Evolutionary conservation across 2,888 invertebrate genomes (phyloP), one percentile per base, ranked within the genome.

Genomic region (Seladonia tumulorum): DNA sequence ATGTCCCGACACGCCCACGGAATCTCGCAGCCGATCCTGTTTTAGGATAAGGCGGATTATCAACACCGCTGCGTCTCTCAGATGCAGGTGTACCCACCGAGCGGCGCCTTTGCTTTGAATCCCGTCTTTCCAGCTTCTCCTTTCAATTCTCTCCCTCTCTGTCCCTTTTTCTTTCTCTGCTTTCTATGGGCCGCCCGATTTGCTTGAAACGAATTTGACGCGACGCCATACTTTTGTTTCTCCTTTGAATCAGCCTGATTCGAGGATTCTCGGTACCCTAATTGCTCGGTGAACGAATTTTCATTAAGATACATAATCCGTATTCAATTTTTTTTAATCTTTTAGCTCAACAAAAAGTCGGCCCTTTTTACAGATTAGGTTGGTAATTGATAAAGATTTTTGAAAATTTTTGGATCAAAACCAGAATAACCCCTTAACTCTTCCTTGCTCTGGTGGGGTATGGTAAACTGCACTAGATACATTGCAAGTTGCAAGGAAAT

Each of bases 21-120:
- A 71, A 87, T 87, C 81, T 80, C 73, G 53, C 78, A 70, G 73
- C 79, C 85, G 90, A 91, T 92, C 85, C 87, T 90, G 87, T 87
- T 89, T 86, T 76, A 85, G 92, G 92, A 92, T 90, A 92, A 92
- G 88, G 88, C 83, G 91, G 89, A 92, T 92, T 92, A 92, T 90
- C 87, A 87, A 86, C 84, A 79, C 78, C 81, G 76, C 76, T 68
- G 57, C 82, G 77, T 83, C 86, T 83, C 86, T 29, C 53, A 25
- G 73, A 79, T 79, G 89, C 90, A 89, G 90, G 88, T 91, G 85
- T 88, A 68, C 74, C 72, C 12, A 57, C 25, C 25, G 47, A 79
- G 82, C 81, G 78, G 81, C 77, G 49, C 76, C 78, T 78, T 84
- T 81, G 60, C 85, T 35, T 35, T 4, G 66, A 45, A 70, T 76